These are phyloP conservation scores for Zygothrica quintamaculata DNA, from an alignment of 2,888 invertebrate genomes.

Conservation along the genomic window DNA sequence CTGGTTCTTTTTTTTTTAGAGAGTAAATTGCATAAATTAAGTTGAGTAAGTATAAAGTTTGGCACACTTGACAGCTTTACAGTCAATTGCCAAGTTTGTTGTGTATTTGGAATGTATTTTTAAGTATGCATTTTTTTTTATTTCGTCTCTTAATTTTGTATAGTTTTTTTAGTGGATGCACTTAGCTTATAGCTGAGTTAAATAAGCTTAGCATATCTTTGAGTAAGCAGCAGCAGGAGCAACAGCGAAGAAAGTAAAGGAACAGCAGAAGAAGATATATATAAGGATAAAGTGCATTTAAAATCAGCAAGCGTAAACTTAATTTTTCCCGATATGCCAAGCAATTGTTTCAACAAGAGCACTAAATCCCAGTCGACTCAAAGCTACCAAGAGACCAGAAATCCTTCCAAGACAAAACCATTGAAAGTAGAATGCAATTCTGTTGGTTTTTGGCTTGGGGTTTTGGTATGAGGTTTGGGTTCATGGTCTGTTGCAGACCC, in stretches of 20 bases:
- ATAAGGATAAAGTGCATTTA: constrained; percentile 60
- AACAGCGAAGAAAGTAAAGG: constrained; percentile 16
- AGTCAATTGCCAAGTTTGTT: constrained; percentile 2
- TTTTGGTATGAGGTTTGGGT: constrained; percentile 43
- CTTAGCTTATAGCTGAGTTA: constrained; percentile 25
- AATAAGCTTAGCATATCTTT: constrained; percentile 37
- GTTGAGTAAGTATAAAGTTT: not conserved
- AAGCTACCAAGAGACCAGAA: not conserved
- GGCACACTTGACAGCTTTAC: not conserved
- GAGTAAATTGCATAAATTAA: not conserved
- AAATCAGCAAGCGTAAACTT: constrained; percentile 72
- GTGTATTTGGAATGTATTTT: not conserved
- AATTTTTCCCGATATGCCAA: constrained; percentile 68
- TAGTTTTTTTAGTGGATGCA: constrained; percentile 34
- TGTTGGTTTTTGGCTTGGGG: constrained; percentile 46
- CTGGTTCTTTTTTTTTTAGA: too few relatives aligned
- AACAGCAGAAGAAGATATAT: too few relatives aligned
- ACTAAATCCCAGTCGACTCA: constrained; percentile 10
- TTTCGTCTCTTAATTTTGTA: constrained; percentile 11
- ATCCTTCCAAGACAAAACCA: constrained; percentile 23
- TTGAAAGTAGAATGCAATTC: constrained; percentile 50
- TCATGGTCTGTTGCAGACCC: constrained; percentile 64
- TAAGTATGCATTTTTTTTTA: not conserved
- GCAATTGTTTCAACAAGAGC: constrained; percentile 53
- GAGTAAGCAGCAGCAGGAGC: too few relatives aligned